Percentiles rank a stretch among this genome's conserved stretches.
Conservation (phyloP, 1,140 invertebrate species). For the Pristionchus pacificus region DNA sequence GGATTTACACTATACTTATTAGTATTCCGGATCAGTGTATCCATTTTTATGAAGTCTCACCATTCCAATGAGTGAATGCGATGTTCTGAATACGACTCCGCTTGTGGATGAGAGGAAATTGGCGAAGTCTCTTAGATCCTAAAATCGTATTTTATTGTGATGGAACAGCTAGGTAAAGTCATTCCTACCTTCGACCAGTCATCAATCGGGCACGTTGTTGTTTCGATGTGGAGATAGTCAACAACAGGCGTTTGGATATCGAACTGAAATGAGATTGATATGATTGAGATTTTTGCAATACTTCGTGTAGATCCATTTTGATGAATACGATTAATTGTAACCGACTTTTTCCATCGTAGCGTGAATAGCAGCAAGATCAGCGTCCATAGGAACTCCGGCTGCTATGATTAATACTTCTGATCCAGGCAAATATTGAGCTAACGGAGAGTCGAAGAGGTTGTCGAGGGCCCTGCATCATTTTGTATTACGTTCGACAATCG, state of each 20-base stretch:
- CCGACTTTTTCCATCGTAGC: background rate
- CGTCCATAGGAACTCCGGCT: background rate
- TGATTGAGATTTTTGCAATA: no score
- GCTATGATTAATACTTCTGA: background rate
- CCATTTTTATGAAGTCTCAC: background rate
- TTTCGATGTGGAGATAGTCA: background rate
- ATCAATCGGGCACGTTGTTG: background rate
- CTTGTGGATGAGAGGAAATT: background rate
- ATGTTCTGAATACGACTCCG: background rate
- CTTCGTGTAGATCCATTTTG: no score
- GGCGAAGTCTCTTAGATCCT: no score
- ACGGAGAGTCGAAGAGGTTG: background rate
- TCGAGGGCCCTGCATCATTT: background rate
- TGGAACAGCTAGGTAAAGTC: no score
- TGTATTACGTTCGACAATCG: no score
- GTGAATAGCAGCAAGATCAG: background rate
- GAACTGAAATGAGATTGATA: no score
- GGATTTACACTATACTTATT: background rate
- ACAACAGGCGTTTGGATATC: no score
- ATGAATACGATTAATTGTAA: background rate
- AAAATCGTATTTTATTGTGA: no score
- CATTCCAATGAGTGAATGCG: no score
- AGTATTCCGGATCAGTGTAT: no score
- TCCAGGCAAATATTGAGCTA: background rate
- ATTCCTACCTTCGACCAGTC: background rate